Base-by-base conservation (phyloP, 2,113 vertebrate species). In the Phylloscopus trochilus region DNA sequence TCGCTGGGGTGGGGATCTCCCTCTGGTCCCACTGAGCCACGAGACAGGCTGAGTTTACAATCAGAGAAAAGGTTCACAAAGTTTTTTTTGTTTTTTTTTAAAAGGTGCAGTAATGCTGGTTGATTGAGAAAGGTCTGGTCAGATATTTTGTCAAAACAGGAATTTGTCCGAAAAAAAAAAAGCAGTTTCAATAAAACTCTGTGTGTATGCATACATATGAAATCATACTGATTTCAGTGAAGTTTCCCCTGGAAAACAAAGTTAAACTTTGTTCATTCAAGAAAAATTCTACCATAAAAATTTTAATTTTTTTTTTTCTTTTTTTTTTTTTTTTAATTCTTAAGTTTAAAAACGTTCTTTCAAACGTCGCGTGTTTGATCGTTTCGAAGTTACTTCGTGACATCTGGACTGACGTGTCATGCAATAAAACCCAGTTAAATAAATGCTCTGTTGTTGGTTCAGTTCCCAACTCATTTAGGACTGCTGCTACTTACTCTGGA, bases 171-270 rank as follows among this genome's bases (percentile, higher is more conserved):
- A 85, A 39, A 39, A 39, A 39, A 87, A 85, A 90, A 90, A 94
- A 60, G 24, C 60, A 75, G 83, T 77, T 92, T 92, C 91, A 86
- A 55, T 84, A 88, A 67, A 95, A 90, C 86, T 67, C 49, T 74
- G 81, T 72, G 91, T 94, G 83, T 62, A 56, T 33, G 87, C 56
- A 82, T 72, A 91, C 78, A 68, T 89, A 88, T 15, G 92, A 95
- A 95, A 95, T 92, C 92, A 66, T n/a, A 88, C 72, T 66, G 85
- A 96, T 93, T 86, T 88, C 93, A 90, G 68, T 47, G 73, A 89
- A 9, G 69, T 55, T 90, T 94, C 94, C 91, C 94, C 92, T 94
- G 86, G 86, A 93, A 97, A 95, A 95, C 94, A 89, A 94, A 93
- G 95, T 93, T 76, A 83, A 87, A 96, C 93, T 96, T 96, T 91